Evolutionary conservation across 2,797 vertebrate species (phyloP), one percentile per base, ranked within the genome.

Genomic region (Hoplostethus mediterraneus): DNA sequence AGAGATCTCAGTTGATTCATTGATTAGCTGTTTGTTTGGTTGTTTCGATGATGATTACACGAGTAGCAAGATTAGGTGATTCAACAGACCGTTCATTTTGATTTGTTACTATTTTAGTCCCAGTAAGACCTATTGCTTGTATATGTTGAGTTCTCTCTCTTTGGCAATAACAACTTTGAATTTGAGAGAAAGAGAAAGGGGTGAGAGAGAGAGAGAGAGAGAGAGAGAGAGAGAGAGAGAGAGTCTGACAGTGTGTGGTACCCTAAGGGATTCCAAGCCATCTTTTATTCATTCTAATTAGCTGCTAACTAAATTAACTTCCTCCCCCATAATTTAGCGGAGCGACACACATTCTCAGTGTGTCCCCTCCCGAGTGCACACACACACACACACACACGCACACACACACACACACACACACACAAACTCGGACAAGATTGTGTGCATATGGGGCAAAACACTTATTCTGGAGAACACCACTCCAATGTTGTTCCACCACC

Each of bases 261-360:
- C 79, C 89, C 87, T 71, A 62, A 77, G 91, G 90, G 89, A 87
- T 77, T 76, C 77, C 49, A 9, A 66, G 74, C 79, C 82, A 91
- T 93, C 86, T 90, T 93, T 92, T 91, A 91, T 91, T 93, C 89
- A 89, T 91, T 86, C 89, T 90, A 92, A 93, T 93, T 91, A 87
- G 82, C 81, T 88, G 86, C 80, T 82, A 87, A 87, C 83, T 65
- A 90, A 92, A 89, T 93, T 89, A 91, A 92, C 84, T 87, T 92
- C 81, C 80, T 86, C 86, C 86, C 82, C 71, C 70, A 75, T 90
- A 79, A 92, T 88, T 91, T 89, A 73, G 52, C 51, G 75, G 77
- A 80, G 75, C 83, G 79, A 86, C 87, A 75, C 76, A 84, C 86
- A 83, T 89, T 80, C 82, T 66, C 83, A 86, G 87, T 89, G 84